phyloP scores from a whole-genome alignment of 1,140 invertebrate genomes.

The Cataglyphis hispanica region DNA sequence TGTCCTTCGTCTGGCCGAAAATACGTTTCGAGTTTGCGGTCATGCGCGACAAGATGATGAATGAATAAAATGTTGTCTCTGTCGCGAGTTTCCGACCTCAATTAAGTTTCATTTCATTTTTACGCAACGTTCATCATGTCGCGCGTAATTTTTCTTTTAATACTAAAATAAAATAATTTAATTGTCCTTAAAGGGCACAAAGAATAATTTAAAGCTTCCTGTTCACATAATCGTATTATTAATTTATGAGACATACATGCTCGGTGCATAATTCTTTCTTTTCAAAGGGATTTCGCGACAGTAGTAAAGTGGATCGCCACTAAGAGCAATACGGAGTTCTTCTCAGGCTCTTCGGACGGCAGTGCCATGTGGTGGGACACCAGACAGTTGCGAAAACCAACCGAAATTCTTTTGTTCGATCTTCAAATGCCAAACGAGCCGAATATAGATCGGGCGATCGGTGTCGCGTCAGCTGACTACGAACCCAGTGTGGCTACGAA shows the following conservation, averaged over 20 bases:
- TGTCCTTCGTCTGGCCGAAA: constrained; percentile 9
- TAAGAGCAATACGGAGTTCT: constrained; percentile 95
- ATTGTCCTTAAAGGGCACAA: no score
- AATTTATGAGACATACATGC: neutral
- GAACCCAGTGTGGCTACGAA: constrained; percentile 95
- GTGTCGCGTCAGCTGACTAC: constrained; percentile 94
- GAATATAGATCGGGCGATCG: constrained; percentile 90
- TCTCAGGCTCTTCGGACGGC: constrained; percentile 95
- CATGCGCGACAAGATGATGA: constrained; percentile 10
- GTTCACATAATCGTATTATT: neutral
- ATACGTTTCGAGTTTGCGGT: neutral
- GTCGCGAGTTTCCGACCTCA: neutral
- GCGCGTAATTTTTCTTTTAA: constrained; percentile 17
- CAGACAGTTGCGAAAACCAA: constrained; percentile 92
- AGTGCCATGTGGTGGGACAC: constrained; percentile 93
- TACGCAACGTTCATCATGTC: neutral
- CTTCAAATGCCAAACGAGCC: constrained; percentile 89
- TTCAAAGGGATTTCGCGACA: constrained; percentile 89
- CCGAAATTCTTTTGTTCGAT: constrained; percentile 94
- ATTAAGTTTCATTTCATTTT: constrained; percentile 41
- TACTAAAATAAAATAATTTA: neutral
- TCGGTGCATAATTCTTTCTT: neutral
- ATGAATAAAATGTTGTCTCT: constrained; percentile 32
- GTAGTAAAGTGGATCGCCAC: constrained; percentile 93
- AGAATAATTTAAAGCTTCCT: no score